Percentiles rank a stretch among this genome's conserved stretches.
phyloP scores from a whole-genome alignment of 2,888 invertebrate species.

The Linnaemya tessellans region DNA sequence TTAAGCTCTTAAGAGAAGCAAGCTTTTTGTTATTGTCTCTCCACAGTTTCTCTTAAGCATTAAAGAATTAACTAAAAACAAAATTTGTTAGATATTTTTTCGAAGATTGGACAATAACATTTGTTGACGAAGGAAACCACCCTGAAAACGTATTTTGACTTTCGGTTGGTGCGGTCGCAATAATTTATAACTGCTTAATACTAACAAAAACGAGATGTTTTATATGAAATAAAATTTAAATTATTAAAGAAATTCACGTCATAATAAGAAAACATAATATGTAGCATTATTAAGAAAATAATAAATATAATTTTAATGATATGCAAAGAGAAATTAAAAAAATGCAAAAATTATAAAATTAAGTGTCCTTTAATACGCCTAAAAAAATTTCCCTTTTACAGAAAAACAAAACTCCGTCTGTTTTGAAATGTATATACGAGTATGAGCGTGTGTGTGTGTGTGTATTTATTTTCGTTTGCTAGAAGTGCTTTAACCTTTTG shows the following conservation, averaged over 20 bases:
- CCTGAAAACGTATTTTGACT: conserved; percentile 80
- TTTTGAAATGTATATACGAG: conserved; percentile 3
- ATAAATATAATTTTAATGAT: not conserved
- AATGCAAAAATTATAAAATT: not conserved
- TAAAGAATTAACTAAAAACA: conserved; percentile 2
- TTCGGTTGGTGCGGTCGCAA: conserved; percentile 82
- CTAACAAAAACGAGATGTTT: conserved; percentile 33
- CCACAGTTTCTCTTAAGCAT: conserved; percentile 35
- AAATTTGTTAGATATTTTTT: conserved; percentile 32
- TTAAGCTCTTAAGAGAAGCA: not conserved
- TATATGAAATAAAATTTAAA: not conserved
- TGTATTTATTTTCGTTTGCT: conserved; percentile 26
- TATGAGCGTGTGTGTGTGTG: not conserved
- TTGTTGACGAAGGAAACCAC: conserved; percentile 78
- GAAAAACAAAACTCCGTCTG: conserved; percentile 10
- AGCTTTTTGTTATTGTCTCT: not conserved
- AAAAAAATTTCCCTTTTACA: not conserved
- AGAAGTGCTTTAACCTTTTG: conserved; percentile 63
- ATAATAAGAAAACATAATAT: not conserved
- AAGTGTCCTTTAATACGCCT: conserved; percentile 55
- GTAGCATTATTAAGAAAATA: not conserved
- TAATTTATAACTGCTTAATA: conserved; percentile 21
- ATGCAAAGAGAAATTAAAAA: not conserved
- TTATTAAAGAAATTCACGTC: conserved; percentile 5
- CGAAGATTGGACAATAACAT: conserved; percentile 69